These are phyloP conservation scores for Maniola hyperantus DNA, from an alignment of 2,888 invertebrate species.

Conservation along the genomic window DNA sequence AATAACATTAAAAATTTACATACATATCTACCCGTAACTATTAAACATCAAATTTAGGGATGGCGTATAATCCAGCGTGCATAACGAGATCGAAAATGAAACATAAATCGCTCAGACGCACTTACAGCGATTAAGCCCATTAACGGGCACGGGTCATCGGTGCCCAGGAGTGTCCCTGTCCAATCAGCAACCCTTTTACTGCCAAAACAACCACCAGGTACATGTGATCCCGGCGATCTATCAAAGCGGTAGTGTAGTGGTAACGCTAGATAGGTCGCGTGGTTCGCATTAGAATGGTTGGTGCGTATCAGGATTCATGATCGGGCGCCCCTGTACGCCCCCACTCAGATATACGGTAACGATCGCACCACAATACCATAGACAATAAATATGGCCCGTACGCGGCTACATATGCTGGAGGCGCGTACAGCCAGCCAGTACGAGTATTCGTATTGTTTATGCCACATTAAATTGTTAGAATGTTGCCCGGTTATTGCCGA, in stretches of 20 bases:
- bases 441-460: slow-evolving; percentile 80
- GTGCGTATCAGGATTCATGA: slow-evolving; percentile 79
- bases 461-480: slow-evolving; percentile 80
- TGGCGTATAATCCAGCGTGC: slow-evolving; percentile 71
- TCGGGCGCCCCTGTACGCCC: slow-evolving; percentile 71
- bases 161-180: slow-evolving; percentile 62
- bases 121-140: slow-evolving; percentile 79
- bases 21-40: slow-evolving; percentile 63
- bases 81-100: slow-evolving; percentile 82
- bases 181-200: slow-evolving; percentile 76
- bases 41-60: slow-evolving; percentile 58
- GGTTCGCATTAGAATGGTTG: slow-evolving; percentile 64
- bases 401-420: slow-evolving; percentile 67
- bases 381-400: slow-evolving; percentile 77
- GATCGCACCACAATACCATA: slow-evolving; percentile 79
- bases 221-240: slow-evolving; percentile 39
- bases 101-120: slow-evolving; percentile 79
- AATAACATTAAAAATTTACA: slow-evolving; percentile 53
- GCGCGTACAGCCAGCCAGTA: slow-evolving; percentile 62
- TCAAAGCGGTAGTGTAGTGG: slow-evolving; percentile 35
- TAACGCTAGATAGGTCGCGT: slow-evolving; percentile 53
- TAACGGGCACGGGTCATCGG: slow-evolving; percentile 74
- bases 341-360: slow-evolving; percentile 78
- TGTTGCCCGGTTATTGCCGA: slow-evolving; percentile 79
- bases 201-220: slow-evolving; percentile 40